Evolutionary conservation across 1,140 invertebrate genomes (phyloP).

Genomic region (Euglossa dilemma): DNA sequence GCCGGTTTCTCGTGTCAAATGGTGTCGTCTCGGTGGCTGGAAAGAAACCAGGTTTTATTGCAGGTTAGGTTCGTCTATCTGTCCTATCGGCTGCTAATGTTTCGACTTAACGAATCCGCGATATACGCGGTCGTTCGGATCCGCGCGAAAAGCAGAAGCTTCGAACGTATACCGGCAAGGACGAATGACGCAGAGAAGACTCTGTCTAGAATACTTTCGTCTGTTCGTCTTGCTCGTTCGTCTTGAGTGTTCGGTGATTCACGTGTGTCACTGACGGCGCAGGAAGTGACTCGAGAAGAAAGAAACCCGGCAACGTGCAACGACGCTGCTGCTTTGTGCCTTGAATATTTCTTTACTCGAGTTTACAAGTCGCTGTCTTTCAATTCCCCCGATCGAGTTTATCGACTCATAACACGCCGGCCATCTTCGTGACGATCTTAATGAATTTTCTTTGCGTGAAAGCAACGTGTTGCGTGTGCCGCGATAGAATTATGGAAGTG

Average conservation of each 20-base stretch:
- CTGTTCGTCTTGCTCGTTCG: constrained; percentile 23
- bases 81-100: neutral
- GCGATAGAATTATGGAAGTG: neutral
- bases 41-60: neutral
- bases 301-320: constrained; percentile 57
- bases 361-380: neutral
- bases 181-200: too few relatives aligned
- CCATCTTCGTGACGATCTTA: too few relatives aligned
- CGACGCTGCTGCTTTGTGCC: constrained; percentile 4
- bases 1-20: constrained; percentile 36
- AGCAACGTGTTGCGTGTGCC: neutral
- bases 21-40: neutral
- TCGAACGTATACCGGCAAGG: neutral
- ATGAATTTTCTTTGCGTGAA: constrained; percentile 1
- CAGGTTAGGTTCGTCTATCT: constrained; percentile 40
- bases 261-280: constrained; percentile 61
- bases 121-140: constrained; percentile 3
- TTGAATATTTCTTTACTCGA: constrained; percentile 35
- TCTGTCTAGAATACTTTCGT: constrained; percentile 25
- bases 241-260: constrained; percentile 54
- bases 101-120: constrained; percentile 10
- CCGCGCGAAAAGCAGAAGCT: neutral
- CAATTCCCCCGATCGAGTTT: neutral
- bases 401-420: neutral
- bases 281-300: constrained; percentile 68